Evolutionary conservation across 2,113 vertebrate genomes (phyloP), one percentile per base, ranked within the genome.

Genomic region (Carollia perspicillata): DNA sequence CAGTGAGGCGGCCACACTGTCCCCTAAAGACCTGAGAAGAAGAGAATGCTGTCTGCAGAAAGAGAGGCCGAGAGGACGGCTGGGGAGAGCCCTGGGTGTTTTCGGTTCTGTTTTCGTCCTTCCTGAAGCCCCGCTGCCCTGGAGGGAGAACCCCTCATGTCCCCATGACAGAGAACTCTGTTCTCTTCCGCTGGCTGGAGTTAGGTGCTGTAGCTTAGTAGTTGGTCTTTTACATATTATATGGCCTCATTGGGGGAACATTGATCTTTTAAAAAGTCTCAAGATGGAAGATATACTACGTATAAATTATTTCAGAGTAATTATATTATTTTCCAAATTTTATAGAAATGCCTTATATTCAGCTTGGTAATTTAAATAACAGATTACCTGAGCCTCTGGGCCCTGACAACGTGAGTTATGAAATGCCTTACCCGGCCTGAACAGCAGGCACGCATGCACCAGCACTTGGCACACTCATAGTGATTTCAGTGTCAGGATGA

Each of bases 241-340:
- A 10, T 68, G 12, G 42, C 65, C 5, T 58, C 49, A 23, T 2
- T 63, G 58, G 23, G 72, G 37, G 12, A 18, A 33, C 35, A 84
- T 12, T 37, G 47, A 20, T 18, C 42, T 55, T 93, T 93, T 58
- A 5, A 51, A 94, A 85, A 75, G 30, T 60, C 72, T 86, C 66
- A 68, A 53, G 30, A 47, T 49, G 17, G 69, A 51, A 71, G 47
- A 77, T 53, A 55, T 3, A 71, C 26, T n/a, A 28, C 42, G 30
- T 49, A 51, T 16, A 84, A 33, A 35, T 84, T 77, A 37, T 86
- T 90, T 93, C 35, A 71, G 33, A 90, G 51, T 42, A 60, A 18
- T 11, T 87, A 28, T 74, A 74, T 89, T 80, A 51, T 83, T 77
- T 75, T 53, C 33, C 33, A 20, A n/a, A n/a, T 77, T 84, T 83